Base-by-base conservation (phyloP, 2,113 vertebrate genomes). In the Micromys minutus region DNA sequence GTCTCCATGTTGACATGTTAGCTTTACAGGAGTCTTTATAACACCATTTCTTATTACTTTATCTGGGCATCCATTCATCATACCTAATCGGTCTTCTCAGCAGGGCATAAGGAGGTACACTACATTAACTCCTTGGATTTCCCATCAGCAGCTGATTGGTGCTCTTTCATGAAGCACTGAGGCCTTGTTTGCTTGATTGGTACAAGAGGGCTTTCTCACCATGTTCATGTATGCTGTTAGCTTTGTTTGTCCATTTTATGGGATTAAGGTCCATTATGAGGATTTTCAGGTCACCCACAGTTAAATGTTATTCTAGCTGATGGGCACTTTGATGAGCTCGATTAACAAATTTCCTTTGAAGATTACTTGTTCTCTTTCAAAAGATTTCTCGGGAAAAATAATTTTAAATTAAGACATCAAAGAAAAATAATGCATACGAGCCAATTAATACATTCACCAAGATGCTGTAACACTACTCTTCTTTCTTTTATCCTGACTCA, bases 381-480 rank as follows among this genome's bases (percentile, higher is more conserved):
- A 86, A 97, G 39, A 76, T 93, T 96, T 98, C 96, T 97, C 36
- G 90, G 83, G 52, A 94, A 97, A 96, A 98, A 96, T 52, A 1
- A 29, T 89, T 97, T 96, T 94, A 97, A 98, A 96, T 93, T 97
- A 97, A 96, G 83, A 3, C 22, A 97, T 24, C 77, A 75, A 90
- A 96, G 85, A 95, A 94, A 96, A 93, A 93, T 74, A 93, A 85
- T 85, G 42, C 12, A 96, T 16, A 86, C 47, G 72, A 11, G 1
- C 96, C n/a, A 97, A 52, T 94, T 96, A 97, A 95, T 96, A 74
- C 10, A 76, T 57, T 85, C 47, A 39, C 11, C 63, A 52, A 29
- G 2, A 22, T 87, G 74, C 84, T 10, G 55, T 65, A 8, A 75
- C 85, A 21, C 34, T 3, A 15, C 1, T 87, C 29, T 67, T 50